Conservation (phyloP, 2,113 vertebrate species). For the Psammodynastes pulverulentus region DNA sequence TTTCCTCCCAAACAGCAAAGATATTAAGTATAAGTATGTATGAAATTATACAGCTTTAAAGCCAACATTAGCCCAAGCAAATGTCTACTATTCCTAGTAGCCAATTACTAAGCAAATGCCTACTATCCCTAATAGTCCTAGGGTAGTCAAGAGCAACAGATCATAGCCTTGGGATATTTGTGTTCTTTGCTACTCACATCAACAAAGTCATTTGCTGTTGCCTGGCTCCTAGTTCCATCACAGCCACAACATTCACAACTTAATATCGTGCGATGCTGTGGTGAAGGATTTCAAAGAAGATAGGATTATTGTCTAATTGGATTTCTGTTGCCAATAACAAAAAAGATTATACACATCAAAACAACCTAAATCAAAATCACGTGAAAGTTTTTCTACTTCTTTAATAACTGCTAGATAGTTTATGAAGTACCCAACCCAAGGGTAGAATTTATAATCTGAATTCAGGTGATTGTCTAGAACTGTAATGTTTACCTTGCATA, state of each 20-base stretch:
- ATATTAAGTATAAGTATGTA: constrained; percentile 2
- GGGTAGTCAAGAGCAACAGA: accelerated
- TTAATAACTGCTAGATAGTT: constrained; percentile 37
- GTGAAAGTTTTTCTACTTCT: constrained; percentile 36
- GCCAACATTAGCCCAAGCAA: neutral
- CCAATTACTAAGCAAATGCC: neutral
- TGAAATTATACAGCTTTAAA: neutral
- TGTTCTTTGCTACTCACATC: neutral
- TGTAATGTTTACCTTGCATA: constrained; percentile 2
- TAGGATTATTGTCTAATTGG: constrained; percentile 44
- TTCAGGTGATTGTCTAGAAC: neutral
- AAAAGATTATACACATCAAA: neutral
- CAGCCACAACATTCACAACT: neutral
- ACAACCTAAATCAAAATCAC: constrained; percentile 18
- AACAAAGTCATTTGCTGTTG: neutral
- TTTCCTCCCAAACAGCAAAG: neutral
- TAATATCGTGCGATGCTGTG: neutral
- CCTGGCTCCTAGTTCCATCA: neutral
- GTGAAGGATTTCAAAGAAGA: constrained; percentile 29
- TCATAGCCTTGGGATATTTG: neutral
- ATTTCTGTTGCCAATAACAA: constrained; percentile 61
- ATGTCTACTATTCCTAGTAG: neutral
- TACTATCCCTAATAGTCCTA: accelerated
- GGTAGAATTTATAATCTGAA: neutral
- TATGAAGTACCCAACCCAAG: neutral